Conservation (phyloP, 2,797 vertebrate genomes). For the Lagorchestes hirsutus region DNA sequence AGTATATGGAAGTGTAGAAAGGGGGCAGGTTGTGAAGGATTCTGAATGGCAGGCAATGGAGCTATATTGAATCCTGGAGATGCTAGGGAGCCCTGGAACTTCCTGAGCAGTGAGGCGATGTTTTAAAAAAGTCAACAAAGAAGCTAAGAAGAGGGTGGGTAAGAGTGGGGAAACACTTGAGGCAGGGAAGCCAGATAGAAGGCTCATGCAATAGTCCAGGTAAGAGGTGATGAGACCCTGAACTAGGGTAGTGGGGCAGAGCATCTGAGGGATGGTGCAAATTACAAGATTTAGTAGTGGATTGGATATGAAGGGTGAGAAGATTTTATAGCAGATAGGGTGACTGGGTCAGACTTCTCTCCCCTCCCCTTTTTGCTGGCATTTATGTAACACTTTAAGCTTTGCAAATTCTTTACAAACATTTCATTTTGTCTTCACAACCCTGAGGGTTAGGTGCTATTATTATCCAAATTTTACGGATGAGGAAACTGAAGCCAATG, state of each 20-base stretch:
- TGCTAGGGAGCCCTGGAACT: not conserved
- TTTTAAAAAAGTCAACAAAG: not conserved
- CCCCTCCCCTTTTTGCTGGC: not conserved
- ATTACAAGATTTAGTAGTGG: too few species aligned
- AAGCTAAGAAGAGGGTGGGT: not conserved
- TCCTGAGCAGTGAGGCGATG: not conserved
- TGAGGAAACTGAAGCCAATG: not conserved
- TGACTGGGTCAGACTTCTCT: not conserved
- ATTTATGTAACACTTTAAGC: not conserved
- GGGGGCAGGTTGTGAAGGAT: not conserved
- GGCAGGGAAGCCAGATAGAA: too few species aligned
- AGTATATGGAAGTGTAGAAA: not conserved
- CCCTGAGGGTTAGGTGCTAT: not conserved
- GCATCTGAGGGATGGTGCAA: too few species aligned
- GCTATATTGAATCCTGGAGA: not conserved
- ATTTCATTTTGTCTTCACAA: not conserved
- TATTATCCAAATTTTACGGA: not conserved
- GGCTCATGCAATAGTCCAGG: too few species aligned
- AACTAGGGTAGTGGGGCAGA: too few species aligned
- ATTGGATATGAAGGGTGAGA: too few species aligned
- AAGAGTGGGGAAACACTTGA: not conserved
- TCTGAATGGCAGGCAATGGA: not conserved
- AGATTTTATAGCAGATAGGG: too few species aligned
- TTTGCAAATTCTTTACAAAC: not conserved
- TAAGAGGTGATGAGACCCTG: too few species aligned